These are phyloP conservation scores for Melozone crissalis DNA, from an alignment of 2,113 vertebrate species.

Conservation along the genomic window DNA sequence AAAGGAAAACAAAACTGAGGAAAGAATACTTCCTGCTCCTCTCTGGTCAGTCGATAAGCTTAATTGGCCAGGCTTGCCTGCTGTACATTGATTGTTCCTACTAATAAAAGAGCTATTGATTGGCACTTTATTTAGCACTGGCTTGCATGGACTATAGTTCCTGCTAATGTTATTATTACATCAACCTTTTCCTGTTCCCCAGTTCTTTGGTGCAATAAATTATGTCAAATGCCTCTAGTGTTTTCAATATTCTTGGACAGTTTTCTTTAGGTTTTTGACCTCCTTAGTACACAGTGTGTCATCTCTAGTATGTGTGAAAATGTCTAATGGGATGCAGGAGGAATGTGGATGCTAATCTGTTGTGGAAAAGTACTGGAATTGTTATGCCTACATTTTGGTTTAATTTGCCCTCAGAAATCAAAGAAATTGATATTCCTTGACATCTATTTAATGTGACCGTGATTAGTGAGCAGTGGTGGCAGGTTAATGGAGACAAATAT, in stretches of 20 bases:
- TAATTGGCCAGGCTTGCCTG: constrained; percentile 87
- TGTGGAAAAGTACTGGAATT: neutral
- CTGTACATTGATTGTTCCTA: constrained; percentile 83
- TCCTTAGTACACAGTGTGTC: neutral
- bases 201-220: constrained; percentile 79
- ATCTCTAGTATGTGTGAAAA: neutral
- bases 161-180: constrained; percentile 81
- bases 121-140: constrained; percentile 82
- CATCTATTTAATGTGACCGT: neutral
- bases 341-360: neutral
- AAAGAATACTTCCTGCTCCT: constrained; percentile 77
- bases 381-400: constrained; percentile 10
- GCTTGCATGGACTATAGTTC: constrained; percentile 73
- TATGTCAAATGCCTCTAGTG: constrained; percentile 66
- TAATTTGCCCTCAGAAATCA: constrained; percentile 38
- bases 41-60: constrained; percentile 80
- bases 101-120: constrained; percentile 90
- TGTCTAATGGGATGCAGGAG: neutral
- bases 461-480: neutral
- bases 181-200: constrained; percentile 83
- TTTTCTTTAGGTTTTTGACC: constrained; percentile 29
- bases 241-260: neutral
- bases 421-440: neutral
- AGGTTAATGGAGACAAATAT: constrained; percentile 3
- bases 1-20: constrained; percentile 81